Evolutionary conservation across 2,797 vertebrate species (phyloP).

Genomic region (Urosaurus nigricauda): DNA sequence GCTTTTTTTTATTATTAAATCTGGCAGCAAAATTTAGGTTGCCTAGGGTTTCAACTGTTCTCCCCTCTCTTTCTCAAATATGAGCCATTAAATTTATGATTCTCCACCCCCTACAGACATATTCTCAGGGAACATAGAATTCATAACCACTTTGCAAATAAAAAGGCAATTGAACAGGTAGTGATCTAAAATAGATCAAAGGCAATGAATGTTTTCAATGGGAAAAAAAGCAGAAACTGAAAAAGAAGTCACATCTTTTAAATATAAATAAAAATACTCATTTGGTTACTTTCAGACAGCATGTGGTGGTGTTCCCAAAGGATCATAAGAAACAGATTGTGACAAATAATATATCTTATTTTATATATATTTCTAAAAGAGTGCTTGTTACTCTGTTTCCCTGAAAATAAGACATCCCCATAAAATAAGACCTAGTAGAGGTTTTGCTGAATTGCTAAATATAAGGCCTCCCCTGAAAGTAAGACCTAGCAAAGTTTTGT

Average conservation of each 20-base stretch:
- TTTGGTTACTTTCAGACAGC: conserved; percentile 8
- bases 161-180: conserved; percentile 48
- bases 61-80: conserved; percentile 17
- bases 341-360: background rate
- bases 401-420: too few species aligned
- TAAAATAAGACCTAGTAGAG: too few species aligned
- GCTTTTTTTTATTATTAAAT: conserved; percentile 12
- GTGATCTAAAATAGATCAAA: conserved; percentile 48
- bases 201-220: conserved; percentile 40
- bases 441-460: too few species aligned
- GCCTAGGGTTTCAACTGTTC: background rate
- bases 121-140: conserved; percentile 33
- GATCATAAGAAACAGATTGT: background rate
- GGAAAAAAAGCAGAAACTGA: conserved; percentile 30
- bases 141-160: conserved; percentile 50
- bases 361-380: background rate
- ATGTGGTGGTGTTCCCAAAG: background rate
- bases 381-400: background rate
- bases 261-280: conserved; percentile 21
- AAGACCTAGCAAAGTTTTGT: too few species aligned
- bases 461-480: too few species aligned
- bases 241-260: conserved; percentile 47
- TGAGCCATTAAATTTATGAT: conserved; percentile 37
- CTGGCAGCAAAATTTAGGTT: conserved; percentile 3
- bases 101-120: background rate